Conservation (phyloP, 2,888 invertebrate genomes). For the Torymus aiolomorphi region DNA sequence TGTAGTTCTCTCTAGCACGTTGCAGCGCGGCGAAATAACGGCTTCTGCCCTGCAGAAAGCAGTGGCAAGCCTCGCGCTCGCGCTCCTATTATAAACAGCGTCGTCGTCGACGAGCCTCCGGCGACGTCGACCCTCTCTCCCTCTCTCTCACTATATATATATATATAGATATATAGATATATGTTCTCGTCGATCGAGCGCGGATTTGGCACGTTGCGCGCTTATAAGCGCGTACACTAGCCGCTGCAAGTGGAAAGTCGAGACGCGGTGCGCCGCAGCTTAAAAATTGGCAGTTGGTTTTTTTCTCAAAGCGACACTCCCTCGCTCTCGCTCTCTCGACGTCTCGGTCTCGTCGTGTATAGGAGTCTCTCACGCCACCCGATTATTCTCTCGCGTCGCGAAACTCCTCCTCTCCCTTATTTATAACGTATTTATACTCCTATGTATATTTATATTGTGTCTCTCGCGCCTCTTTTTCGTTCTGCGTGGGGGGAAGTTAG, state of each 20-base stretch:
- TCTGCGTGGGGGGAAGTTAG: conserved; percentile 37
- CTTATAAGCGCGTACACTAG: conserved; percentile 17
- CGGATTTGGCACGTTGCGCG: conserved; percentile 22
- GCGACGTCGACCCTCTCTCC: conserved; percentile 36
- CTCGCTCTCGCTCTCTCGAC: conserved; percentile 15
- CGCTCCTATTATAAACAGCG: not conserved
- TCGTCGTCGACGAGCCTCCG: not conserved
- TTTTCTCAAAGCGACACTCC: not conserved
- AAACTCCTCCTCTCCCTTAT: conserved; percentile 18
- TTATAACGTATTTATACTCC: conserved; percentile 46
- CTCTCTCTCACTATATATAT: not conserved
- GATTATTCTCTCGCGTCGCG: conserved; percentile 11
- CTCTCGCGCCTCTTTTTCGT: not conserved
- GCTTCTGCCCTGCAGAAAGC: not conserved
- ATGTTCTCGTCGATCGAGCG: not conserved
- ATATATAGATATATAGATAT: too few species aligned
- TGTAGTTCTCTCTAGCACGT: not conserved
- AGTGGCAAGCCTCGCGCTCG: not conserved
- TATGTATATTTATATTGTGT: conserved; percentile 48
- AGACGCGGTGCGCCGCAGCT: conserved; percentile 52
- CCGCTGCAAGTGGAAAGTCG: conserved; percentile 50
- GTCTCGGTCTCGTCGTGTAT: conserved; percentile 37
- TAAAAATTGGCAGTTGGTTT: conserved; percentile 71
- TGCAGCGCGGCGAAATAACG: not conserved
- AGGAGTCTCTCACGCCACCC: not conserved